Evolutionary conservation across 2,113 vertebrate species (phyloP), one percentile per base, ranked within the genome.

Genomic region (Tonatia bakeri): DNA sequence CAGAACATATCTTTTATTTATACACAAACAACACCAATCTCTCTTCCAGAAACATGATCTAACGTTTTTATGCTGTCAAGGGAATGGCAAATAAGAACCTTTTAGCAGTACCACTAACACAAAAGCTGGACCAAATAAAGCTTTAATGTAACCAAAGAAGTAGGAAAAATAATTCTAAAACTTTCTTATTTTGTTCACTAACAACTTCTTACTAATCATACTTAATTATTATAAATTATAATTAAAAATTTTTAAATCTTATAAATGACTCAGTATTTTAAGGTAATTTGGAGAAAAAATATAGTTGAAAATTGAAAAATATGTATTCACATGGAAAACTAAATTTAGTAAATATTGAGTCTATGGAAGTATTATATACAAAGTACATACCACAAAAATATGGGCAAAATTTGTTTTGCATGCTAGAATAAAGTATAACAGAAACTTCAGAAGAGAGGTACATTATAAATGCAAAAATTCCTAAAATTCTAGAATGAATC

Each of bases 131-230:
- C 59, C 65, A 94, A 73, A 59, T 64, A 56, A 92, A 92, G 59
- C 1, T 82, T 36, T 38, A 64, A 22, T 56, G 13, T n/a, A 72
- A 87, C 14, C 14, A 47, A 5, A 64, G 36, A 67, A 69, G 15
- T 7, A 61, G 91, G n/a, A 91, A 97, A 69, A 20, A 56, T 20
- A 80, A 95, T 89, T 87, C 26, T 75, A 24, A 15, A 85, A 16
- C 38, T 90, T 95, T 95, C 50, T 7, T 70, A 24, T 14, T 83
- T 72, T 52, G 75, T 93, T 92, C 86, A 83, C 72, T 84, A 96
- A 47, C 17, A 40, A 38, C 36, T 73, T 80, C 38, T 94, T 67
- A 52, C 0, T 80, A 95, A 85, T 65, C 69, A 65, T 3, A 36
- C 73, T 81, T 95, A 95, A 40, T 0, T 5, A 3, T 0, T 14